phyloP scores from a whole-genome alignment of 2,888 invertebrate genomes.

The Hermaeophaga mercurialis region DNA sequence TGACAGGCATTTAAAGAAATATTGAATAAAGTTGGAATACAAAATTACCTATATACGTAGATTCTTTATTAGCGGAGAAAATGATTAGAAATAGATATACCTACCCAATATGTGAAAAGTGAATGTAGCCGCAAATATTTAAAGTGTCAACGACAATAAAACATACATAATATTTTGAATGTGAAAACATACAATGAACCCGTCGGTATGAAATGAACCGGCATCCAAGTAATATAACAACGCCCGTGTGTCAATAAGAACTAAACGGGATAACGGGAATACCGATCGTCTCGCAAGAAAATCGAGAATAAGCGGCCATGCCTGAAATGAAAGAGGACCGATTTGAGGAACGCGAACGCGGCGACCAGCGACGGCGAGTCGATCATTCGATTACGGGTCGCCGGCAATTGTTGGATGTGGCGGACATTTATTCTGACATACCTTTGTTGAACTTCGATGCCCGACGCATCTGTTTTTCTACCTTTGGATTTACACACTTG shows the following conservation, averaged over 20 bases:
- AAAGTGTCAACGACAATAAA: not conserved
- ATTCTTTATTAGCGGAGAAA: not conserved
- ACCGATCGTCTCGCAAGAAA: slow-evolving; percentile 15
- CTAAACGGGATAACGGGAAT: slow-evolving; percentile 14
- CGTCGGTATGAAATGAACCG: not conserved
- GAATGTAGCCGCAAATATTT: not conserved
- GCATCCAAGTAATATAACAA: slow-evolving; percentile 2
- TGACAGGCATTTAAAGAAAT: not conserved
- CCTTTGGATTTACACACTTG: slow-evolving; percentile 11
- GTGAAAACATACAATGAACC: not conserved
- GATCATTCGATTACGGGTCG: slow-evolving; percentile 2
- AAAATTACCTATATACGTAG: too few relatives aligned
- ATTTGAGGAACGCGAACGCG: slow-evolving; percentile 5
- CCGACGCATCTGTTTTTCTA: slow-evolving; percentile 59
- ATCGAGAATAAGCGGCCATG: slow-evolving; percentile 11
- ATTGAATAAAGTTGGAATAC: not conserved
- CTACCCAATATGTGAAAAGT: not conserved
- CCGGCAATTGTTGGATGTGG: not conserved
- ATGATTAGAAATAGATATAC: not conserved
- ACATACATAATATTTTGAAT: slow-evolving; percentile 2
- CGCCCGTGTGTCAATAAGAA: slow-evolving; percentile 11
- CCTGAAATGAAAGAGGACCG: slow-evolving; percentile 15
- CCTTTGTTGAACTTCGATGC: slow-evolving; percentile 65
- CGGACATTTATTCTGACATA: slow-evolving; percentile 46
- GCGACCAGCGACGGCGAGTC: slow-evolving; percentile 1